Evolutionary conservation across 2,888 invertebrate species (phyloP), one percentile per base, ranked within the genome.

Genomic region (Drosophila kuntzei): DNA sequence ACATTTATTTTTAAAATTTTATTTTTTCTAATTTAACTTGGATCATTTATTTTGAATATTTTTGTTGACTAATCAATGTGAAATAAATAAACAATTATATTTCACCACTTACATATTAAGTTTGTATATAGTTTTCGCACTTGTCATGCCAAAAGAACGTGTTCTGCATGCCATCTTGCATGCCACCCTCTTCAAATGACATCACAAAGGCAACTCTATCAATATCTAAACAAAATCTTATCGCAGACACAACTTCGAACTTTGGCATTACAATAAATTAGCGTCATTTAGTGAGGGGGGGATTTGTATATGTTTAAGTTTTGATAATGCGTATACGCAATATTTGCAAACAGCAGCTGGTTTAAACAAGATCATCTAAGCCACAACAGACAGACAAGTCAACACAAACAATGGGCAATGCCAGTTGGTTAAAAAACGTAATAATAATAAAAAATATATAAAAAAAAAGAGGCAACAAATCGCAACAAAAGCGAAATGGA

Each of bases 311-410:
- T 16, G n/a, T 11, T 29, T 32, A 9, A 12, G 12, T 50, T 27
- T 39, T 44, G 39, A 53, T 36, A 41, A 18, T 77, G 78, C 75
- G 72, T 75, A 72, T 75, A 75, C 78, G 75, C 59, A 74, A 64
- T 61, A 43, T 69, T 51, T 44, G 53, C 63, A 14, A 60, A 65
- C 32, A 59, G 61, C 46, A 46, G 57, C 36, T 50, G 22, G 20
- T 27, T 27, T 32, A 27, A 34, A 43, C 53, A 41, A 54, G 53
- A 72, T 57, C 54, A 41, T n/a, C 44, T 50, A 49, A 59, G 55
- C 44, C 71, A 71, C 53, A 71, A 70, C 54, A 63, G 60, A 47
- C 44, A 44, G 34, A 29, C 44, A 37, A 49, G 27, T 18, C 37
- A 46, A 22, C 51, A 49, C 46, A 51, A 50, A 76, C 63, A 69